Evolutionary conservation across 1,140 invertebrate genomes (phyloP), one percentile per base, ranked within the genome.

Genomic region (Dysdera silvatica): DNA sequence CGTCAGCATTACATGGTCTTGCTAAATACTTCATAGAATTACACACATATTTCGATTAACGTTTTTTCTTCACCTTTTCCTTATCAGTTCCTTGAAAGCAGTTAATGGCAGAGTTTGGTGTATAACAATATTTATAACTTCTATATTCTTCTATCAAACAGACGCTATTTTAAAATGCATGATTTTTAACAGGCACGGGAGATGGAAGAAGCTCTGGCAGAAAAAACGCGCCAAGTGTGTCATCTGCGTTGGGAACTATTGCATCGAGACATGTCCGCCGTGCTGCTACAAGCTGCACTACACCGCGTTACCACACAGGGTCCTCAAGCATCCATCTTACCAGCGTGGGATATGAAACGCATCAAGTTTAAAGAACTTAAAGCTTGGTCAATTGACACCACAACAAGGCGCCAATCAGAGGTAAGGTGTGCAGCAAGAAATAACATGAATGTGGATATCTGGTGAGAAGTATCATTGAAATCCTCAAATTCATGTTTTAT

Each of bases 101-200:
- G n/a, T 20, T 12, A 45, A 20, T 45, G 7, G 23, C 23, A 45
- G 8, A 45, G 23, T 20, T 58, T n/a, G n/a, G n/a, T n/a, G n/a
- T n/a, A n/a, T n/a, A n/a, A n/a, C n/a, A n/a, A n/a, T n/a, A n/a
- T n/a, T n/a, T n/a, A n/a, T n/a, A n/a, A n/a, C n/a, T n/a, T n/a
- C n/a, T n/a, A n/a, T n/a, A n/a, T n/a, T n/a, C n/a, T n/a, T n/a
- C n/a, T n/a, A n/a, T n/a, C n/a, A n/a, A n/a, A n/a, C n/a, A n/a
- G n/a, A n/a, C n/a, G n/a, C n/a, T n/a, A n/a, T n/a, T n/a, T n/a
- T n/a, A n/a, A n/a, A n/a, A n/a, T n/a, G n/a, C n/a, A n/a, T 47
- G 16, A 53, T 5, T 28, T 26, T 7, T 23, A 40, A 57, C 61
- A 79, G 77, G 74, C 75, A 7, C 74, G 78, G 64, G 69, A 71